Conservation (phyloP, 2,113 vertebrate genomes). For the Phalacrocorax pelagicus region DNA sequence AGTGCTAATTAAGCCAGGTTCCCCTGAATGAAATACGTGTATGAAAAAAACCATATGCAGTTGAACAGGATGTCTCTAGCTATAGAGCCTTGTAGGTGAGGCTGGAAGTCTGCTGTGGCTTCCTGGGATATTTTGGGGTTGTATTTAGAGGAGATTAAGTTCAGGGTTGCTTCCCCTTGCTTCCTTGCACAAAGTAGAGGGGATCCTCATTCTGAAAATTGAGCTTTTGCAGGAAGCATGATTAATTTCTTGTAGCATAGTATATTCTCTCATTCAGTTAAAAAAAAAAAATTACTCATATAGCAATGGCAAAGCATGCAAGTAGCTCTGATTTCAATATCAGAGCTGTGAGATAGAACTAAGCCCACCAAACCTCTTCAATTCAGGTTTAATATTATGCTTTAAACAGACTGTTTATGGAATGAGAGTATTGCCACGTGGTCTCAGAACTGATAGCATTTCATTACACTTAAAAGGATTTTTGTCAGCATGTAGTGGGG, state of each 20-base stretch:
- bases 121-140: background rate
- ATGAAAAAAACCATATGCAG: background rate
- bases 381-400: slow-evolving; percentile 4
- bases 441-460: slow-evolving; percentile 13
- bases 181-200: background rate
- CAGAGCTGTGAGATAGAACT: background rate
- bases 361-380: background rate
- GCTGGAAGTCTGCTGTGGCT: background rate
- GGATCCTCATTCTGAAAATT: background rate
- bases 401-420: background rate
- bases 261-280: background rate
- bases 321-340: slow-evolving; percentile 4
- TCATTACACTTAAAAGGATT: slow-evolving; percentile 28
- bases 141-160: background rate
- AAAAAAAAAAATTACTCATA: background rate
- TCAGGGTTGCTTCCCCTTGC: background rate
- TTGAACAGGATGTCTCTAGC: background rate
- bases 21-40: background rate
- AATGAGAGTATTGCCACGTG: background rate
- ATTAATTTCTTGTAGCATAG: background rate
- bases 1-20: slow-evolving; percentile 36
- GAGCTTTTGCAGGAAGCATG: background rate
- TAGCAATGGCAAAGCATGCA: background rate
- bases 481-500: background rate
- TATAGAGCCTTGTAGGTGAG: background rate